These are phyloP conservation scores for Acipenser ruthenus DNA, from an alignment of 2,797 vertebrate genomes.

Conservation along the genomic window DNA sequence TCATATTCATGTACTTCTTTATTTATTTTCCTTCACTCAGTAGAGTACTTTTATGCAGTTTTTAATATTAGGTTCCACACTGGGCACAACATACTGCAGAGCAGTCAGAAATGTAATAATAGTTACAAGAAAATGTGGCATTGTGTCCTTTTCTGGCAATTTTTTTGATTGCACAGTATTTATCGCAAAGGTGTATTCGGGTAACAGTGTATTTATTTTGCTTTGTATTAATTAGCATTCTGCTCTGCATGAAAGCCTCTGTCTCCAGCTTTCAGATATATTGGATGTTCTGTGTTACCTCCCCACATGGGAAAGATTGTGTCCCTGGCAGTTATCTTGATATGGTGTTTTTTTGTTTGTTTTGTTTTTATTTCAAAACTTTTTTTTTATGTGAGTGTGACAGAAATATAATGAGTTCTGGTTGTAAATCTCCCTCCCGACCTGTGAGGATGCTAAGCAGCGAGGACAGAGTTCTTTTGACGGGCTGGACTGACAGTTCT, in stretches of 20 bases:
- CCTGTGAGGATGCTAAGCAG: too few relatives aligned
- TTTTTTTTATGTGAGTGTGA: too few relatives aligned
- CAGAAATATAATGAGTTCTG: too few relatives aligned
- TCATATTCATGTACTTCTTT: too few relatives aligned
- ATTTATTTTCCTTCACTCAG: too few relatives aligned
- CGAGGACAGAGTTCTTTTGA: too few relatives aligned
- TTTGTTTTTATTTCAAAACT: neutral
- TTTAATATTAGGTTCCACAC: too few relatives aligned
- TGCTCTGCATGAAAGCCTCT: neutral
- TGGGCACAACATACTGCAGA: too few relatives aligned
- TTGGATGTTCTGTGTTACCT: neutral
- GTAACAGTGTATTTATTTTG: constrained; percentile 40
- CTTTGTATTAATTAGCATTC: constrained; percentile 44
- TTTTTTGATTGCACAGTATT: constrained; percentile 43
- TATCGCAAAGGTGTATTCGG: constrained; percentile 39
- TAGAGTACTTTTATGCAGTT: too few relatives aligned
- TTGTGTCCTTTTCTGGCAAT: constrained; percentile 53
- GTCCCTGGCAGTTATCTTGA: neutral
- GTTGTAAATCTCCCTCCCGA: too few relatives aligned
- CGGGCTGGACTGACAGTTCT: too few relatives aligned
- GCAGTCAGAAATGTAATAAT: neutral
- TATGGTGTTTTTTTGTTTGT: constrained; percentile 8
- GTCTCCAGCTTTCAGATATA: constrained; percentile 19
- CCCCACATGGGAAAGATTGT: neutral
- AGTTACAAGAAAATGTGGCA: constrained; percentile 45